phyloP scores from a whole-genome alignment of 2,113 vertebrate species.

The Isurus oxyrinchus region DNA sequence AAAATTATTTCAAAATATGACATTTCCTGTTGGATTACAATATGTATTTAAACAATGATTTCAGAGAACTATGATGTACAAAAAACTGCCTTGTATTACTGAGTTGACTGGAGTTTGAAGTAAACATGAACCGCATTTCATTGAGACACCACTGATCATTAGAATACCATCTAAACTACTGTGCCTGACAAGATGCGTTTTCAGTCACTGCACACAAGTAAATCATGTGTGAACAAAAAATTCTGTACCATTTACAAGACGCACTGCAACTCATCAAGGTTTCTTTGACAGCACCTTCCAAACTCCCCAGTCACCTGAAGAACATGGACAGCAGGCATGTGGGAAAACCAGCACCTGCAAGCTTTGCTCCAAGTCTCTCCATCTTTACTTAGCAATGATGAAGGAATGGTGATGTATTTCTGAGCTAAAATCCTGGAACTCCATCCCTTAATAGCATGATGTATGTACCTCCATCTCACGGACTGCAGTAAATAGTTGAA shows the following conservation, averaged over 20 bases:
- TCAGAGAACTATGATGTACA: neutral
- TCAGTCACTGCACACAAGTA: neutral
- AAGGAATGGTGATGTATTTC: no score
- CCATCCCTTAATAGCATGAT: no score
- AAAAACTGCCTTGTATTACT: neutral
- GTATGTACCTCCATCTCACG: no score
- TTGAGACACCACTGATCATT: neutral
- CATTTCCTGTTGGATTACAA: neutral
- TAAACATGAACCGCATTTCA: neutral
- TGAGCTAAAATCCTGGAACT: no score
- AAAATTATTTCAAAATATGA: neutral
- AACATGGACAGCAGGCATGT: no score
- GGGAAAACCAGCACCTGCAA: no score
- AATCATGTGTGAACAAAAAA: neutral
- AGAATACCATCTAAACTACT: neutral
- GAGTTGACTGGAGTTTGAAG: neutral
- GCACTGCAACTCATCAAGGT: no score
- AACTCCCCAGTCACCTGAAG: no score
- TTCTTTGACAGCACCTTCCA: no score
- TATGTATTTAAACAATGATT: neutral
- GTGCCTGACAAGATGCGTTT: neutral
- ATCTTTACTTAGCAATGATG: no score
- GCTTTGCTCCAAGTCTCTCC: no score
- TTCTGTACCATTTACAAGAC: neutral
- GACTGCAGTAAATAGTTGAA: no score